A percentile compares a stretch with the other conserved stretches of the same genome.
phyloP scores from a whole-genome alignment of 2,113 vertebrate genomes.

The Notechis scutatus region DNA sequence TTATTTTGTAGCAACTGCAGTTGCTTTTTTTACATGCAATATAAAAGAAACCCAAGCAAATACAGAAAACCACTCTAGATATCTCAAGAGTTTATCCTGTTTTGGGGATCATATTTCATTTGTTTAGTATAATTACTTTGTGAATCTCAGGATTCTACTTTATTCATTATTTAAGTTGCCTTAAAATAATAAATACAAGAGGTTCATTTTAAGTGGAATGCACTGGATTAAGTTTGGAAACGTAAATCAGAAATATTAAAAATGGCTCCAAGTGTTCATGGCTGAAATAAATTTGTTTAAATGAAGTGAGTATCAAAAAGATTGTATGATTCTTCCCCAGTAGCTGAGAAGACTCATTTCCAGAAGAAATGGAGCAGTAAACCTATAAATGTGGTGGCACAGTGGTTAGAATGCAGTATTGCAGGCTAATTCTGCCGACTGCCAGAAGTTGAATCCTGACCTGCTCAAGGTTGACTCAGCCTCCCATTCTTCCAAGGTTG shows the following conservation, averaged over 20 bases:
- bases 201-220: constrained; percentile 64
- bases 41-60: not conserved
- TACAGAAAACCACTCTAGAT: constrained; percentile 30
- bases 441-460: too few relatives aligned
- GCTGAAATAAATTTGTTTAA: constrained; percentile 43
- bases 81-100: constrained; percentile 43
- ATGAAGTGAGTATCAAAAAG: not conserved
- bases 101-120: constrained; percentile 48
- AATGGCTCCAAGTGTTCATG: constrained; percentile 64
- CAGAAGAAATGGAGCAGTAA: too few relatives aligned
- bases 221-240: constrained; percentile 60
- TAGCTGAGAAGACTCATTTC: not conserved
- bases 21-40: not conserved
- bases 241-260: constrained; percentile 60
- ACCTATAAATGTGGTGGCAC: not conserved
- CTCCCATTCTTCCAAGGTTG: too few relatives aligned
- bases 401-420: too few relatives aligned
- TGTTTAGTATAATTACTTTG: constrained; percentile 65
- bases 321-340: not conserved
- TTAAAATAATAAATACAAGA: constrained; percentile 61
- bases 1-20: not conserved
- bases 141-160: constrained; percentile 49
- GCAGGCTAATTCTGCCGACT: too few relatives aligned
- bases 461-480: too few relatives aligned
- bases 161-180: constrained; percentile 70